Evolutionary conservation across 2,113 vertebrate genomes (phyloP), one percentile per base, ranked within the genome.

Genomic region (Daubentonia madagascariensis): DNA sequence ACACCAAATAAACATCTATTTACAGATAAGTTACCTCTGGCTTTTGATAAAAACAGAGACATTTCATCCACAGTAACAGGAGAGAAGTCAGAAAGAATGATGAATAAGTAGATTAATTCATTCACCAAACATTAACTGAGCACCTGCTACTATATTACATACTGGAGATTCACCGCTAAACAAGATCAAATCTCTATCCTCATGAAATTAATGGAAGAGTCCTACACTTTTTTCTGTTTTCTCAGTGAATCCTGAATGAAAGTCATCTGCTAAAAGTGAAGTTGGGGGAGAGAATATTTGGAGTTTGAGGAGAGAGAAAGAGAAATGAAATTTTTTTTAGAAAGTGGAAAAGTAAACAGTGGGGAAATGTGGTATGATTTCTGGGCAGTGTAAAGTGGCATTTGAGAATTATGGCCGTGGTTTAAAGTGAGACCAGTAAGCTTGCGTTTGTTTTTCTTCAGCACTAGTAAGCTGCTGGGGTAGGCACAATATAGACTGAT

Each of bases 31-130:
- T 70, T 70, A n/a, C n/a, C 67, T 37, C n/a, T 70, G 59, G 10
- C 35, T 89, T 83, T 90, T 97, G 48, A 72, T 92, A 86, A 89
- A 83, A 94, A 61, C 32, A 88, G 43, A 67, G 43, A 65, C 2
- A 43, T 40, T 89, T 84, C 80, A 94, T 96, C 45, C 32, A 87
- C 25, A 79, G 59, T 63, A 89, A 40, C 17, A 80, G 52, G 45
- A 81, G 32, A 85, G 37, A 63, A 83, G 23, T 81, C 45, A 96
- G 89, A 90, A 84, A 94, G 67, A 97, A 93, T 50, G 45, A 84
- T 70, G 10, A 75, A 63, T 91, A 57, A 94, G 18, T 52, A 76
- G 14, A 61, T 79, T 73, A 32, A 87, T 87, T 89, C 28, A 79
- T 75, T 92, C 59, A 81, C 48, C 73, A 85, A 68, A 93, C 43